Evolutionary conservation across 2,113 vertebrate genomes (phyloP).

Genomic region (Pterophyllum scalare): DNA sequence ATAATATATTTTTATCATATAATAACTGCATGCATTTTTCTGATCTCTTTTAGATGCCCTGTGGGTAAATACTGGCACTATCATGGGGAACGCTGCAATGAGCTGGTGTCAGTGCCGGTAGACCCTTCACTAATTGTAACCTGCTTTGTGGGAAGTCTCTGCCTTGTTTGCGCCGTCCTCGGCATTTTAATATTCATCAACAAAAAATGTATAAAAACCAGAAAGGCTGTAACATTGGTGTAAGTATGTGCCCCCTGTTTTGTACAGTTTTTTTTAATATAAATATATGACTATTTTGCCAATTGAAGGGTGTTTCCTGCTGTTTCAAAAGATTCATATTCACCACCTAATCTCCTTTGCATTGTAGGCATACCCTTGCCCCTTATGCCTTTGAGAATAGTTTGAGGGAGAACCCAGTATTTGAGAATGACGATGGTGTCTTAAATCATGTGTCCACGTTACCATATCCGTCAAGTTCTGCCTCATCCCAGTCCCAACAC

Average conservation of each 20-base stretch:
- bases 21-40: not conserved
- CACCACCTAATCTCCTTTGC: constrained; percentile 73
- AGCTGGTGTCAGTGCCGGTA: constrained; percentile 80
- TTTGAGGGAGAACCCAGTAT: constrained; percentile 84
- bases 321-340: constrained; percentile 24
- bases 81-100: constrained; percentile 83
- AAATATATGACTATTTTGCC: not conserved
- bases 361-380: constrained; percentile 80
- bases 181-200: constrained; percentile 83
- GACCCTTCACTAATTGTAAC: constrained; percentile 77
- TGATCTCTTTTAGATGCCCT: constrained; percentile 78
- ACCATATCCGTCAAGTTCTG: constrained; percentile 77
- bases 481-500: constrained; percentile 74
- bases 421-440: constrained; percentile 82
- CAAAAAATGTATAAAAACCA: constrained; percentile 82
- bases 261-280: not conserved
- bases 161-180: constrained; percentile 80
- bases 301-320: not conserved
- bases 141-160: constrained; percentile 82
- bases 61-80: constrained; percentile 83
- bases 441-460: constrained; percentile 79
- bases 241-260: constrained; percentile 71
- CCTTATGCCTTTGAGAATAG: constrained; percentile 81
- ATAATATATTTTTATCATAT: too few species aligned
- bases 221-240: constrained; percentile 83